These are phyloP conservation scores for Tolypeutes matacus DNA, from an alignment of 2,797 vertebrate genomes.

Conservation along the genomic window DNA sequence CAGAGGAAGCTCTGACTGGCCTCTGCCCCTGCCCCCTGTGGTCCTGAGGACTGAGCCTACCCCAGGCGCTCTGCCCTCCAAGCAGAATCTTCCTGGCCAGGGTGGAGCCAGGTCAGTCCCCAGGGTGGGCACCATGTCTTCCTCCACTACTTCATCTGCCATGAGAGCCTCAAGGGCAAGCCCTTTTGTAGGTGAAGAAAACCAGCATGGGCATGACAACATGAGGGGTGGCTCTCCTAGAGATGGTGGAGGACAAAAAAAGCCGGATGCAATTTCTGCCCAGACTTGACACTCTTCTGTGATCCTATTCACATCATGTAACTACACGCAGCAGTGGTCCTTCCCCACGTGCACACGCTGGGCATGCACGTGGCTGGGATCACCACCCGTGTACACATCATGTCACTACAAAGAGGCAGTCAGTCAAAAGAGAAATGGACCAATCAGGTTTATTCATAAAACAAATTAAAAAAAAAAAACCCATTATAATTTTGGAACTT, in stretches of 20 bases:
- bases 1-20: slow-evolving; percentile 13
- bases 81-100: slow-evolving; percentile 17
- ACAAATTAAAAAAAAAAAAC: slow-evolving; percentile 77
- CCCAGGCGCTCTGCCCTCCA: slow-evolving; percentile 2
- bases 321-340: slow-evolving; percentile 73
- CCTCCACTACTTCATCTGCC: slow-evolving; percentile 29
- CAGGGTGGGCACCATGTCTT: background rate
- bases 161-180: background rate
- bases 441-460: slow-evolving; percentile 80
- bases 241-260: background rate
- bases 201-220: background rate
- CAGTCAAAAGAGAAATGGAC: slow-evolving; percentile 82
- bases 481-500: slow-evolving; percentile 81
- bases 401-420: slow-evolving; percentile 83
- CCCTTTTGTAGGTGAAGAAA: background rate
- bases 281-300: slow-evolving; percentile 48
- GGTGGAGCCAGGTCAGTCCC: background rate
- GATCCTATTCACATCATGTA: slow-evolving; percentile 71
- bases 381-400: slow-evolving; percentile 71
- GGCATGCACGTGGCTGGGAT: slow-evolving; percentile 55
- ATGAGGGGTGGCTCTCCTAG: background rate
- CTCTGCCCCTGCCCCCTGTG: background rate
- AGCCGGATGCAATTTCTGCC: slow-evolving; percentile 50
- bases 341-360: slow-evolving; percentile 47
- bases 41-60: slow-evolving; percentile 12